These are phyloP conservation scores for Apoderus coryli DNA, from an alignment of 2,888 invertebrate species.

Conservation along the genomic window DNA sequence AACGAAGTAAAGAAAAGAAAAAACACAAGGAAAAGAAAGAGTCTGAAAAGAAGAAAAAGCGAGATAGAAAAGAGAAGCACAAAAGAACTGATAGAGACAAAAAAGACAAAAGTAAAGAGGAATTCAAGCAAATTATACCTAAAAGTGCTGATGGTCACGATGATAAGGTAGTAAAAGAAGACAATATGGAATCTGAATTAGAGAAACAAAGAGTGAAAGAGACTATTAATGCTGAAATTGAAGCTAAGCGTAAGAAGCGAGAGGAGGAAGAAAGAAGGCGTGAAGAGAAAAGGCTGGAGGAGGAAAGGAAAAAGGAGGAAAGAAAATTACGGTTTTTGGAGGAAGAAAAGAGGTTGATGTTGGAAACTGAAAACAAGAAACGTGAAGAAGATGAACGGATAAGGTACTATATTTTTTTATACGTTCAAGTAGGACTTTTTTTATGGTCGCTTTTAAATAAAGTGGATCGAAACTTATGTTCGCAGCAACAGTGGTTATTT, in stretches of 20 bases:
- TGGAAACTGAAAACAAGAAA: slow-evolving; percentile 26
- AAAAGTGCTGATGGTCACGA: slow-evolving; percentile 25
- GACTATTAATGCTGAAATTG: slow-evolving; percentile 18
- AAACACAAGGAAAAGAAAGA: slow-evolving; percentile 41
- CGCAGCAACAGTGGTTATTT: no score
- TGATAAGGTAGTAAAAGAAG: slow-evolving; percentile 24
- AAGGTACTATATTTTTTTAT: no score
- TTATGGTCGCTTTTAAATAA: no score
- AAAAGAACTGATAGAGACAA: slow-evolving; percentile 27
- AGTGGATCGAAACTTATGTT: no score
- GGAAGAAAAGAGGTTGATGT: slow-evolving; percentile 29
- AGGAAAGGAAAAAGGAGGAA: slow-evolving; percentile 27
- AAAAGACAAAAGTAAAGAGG: slow-evolving; percentile 26
- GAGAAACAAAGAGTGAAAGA: slow-evolving; percentile 10
- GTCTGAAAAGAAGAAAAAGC: slow-evolving; percentile 32
- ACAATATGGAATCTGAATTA: slow-evolving; percentile 18
- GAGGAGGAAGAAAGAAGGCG: slow-evolving; percentile 24
- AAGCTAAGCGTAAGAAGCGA: slow-evolving; percentile 33
- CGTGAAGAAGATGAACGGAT: slow-evolving; percentile 27
- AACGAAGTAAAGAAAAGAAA: slow-evolving; percentile 36
- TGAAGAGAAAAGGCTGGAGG: slow-evolving; percentile 18
- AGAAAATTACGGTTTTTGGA: slow-evolving; percentile 14
- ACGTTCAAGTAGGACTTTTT: no score
- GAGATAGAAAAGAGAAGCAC: slow-evolving; percentile 32
- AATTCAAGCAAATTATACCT: slow-evolving; percentile 21